A percentile compares a stretch with the other conserved stretches of the same genome.
Conservation (phyloP, 2,113 vertebrate species). For the Montifringilla adamsi region DNA sequence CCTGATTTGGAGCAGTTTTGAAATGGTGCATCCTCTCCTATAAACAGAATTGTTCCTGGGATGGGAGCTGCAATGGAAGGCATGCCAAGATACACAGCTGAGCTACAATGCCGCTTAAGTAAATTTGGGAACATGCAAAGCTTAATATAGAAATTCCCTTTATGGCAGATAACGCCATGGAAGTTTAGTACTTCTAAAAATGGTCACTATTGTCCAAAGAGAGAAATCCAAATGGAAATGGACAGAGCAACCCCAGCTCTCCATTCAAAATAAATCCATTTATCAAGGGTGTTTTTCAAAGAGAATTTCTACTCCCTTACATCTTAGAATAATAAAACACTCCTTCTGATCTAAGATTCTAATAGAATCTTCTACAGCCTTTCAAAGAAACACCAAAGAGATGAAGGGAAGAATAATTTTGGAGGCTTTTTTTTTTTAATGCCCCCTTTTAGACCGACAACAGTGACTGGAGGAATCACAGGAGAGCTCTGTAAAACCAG, state of each 20-base stretch:
- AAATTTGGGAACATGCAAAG: neutral
- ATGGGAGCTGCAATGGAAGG: neutral
- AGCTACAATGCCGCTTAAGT: conserved; percentile 16
- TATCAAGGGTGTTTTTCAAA: neutral
- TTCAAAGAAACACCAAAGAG: neutral
- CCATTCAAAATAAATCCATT: neutral
- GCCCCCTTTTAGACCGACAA: neutral
- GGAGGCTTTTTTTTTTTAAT: neutral
- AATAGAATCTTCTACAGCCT: neutral
- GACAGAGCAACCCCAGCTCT: neutral
- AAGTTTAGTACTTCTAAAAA: conserved; percentile 40
- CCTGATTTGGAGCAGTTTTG: neutral
- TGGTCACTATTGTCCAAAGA: neutral
- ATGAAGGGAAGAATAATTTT: neutral
- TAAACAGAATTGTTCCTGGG: conserved; percentile 6
- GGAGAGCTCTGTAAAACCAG: neutral
- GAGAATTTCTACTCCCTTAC: neutral
- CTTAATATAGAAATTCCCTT: conserved; percentile 50
- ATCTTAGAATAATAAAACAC: neutral
- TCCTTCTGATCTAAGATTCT: neutral
- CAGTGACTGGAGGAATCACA: neutral
- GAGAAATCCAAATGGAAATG: neutral
- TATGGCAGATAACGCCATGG: neutral
- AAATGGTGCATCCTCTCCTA: neutral
- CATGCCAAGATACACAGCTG: conserved; percentile 8